phyloP scores from a whole-genome alignment of 2,797 vertebrate genomes.

The Danio choprae region DNA sequence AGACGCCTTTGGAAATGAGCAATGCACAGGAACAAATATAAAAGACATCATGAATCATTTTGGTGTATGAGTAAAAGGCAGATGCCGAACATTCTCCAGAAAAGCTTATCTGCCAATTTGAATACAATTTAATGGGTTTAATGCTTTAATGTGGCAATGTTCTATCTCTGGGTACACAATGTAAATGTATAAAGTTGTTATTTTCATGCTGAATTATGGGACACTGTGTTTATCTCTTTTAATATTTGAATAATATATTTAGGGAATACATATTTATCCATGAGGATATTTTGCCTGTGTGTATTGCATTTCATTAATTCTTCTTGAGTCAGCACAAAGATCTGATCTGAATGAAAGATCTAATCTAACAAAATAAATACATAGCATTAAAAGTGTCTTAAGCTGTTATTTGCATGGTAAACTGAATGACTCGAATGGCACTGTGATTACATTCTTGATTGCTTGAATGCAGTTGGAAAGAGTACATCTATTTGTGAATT shows the following conservation, averaged over 20 bases:
- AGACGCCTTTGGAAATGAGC: not conserved
- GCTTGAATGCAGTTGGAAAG: no score
- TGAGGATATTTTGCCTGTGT: not conserved
- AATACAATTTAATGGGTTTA: conserved; percentile 5
- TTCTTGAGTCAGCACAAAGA: not conserved
- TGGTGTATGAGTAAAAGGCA: not conserved
- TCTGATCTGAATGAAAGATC: not conserved
- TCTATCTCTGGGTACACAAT: not conserved
- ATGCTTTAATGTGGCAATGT: conserved; percentile 17
- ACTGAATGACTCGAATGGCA: no score
- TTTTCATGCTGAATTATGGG: not conserved
- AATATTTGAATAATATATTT: not conserved
- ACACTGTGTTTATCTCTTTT: not conserved
- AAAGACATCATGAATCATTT: not conserved
- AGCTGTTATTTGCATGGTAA: no score
- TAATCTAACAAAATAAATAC: no score
- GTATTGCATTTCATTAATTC: no score
- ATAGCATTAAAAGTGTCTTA: not conserved
- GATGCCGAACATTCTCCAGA: not conserved
- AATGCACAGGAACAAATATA: not conserved
- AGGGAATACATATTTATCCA: not conserved
- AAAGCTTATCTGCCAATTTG: not conserved
- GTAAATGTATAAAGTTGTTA: not conserved
- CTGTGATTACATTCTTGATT: no score
- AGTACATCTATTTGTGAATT: no score